These are phyloP conservation scores for Lasiurus borealis DNA, from an alignment of 2,113 vertebrate species.

Conservation along the genomic window DNA sequence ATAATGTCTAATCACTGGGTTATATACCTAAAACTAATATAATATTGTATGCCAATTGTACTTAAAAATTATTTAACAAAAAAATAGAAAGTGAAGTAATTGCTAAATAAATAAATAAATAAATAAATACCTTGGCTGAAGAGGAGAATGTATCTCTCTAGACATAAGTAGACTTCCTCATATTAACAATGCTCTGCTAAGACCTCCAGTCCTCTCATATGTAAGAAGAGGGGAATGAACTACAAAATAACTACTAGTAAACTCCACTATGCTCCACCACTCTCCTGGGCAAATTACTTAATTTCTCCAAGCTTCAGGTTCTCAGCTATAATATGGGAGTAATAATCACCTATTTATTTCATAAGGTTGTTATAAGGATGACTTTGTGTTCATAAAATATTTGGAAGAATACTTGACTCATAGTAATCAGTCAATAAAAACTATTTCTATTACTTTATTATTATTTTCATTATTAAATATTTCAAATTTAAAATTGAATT, in stretches of 20 bases:
- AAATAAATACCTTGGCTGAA: not conserved
- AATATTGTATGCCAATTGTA: not conserved
- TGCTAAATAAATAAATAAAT: not conserved
- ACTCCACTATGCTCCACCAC: not conserved
- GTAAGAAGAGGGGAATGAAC: not conserved
- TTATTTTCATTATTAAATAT: constrained; percentile 19
- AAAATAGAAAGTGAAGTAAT: not conserved
- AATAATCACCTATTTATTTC: not conserved
- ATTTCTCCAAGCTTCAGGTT: not conserved
- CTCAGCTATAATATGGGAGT: not conserved
- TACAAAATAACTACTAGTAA: not conserved
- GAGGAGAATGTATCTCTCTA: not conserved
- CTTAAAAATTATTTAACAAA: not conserved
- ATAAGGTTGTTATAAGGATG: not conserved
- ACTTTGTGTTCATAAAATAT: not conserved
- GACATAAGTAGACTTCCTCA: not conserved
- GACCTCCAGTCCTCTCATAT: not conserved
- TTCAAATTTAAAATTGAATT: constrained; percentile 14
- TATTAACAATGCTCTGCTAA: not conserved
- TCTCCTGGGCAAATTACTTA: not conserved
- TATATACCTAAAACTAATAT: not conserved
- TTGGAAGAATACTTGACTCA: not conserved
- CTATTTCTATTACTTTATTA: not conserved
- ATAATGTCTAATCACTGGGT: not conserved
- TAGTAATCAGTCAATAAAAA: not conserved